phyloP scores from a whole-genome alignment of 2,888 invertebrate species.

The Protodeltote pygarga region DNA sequence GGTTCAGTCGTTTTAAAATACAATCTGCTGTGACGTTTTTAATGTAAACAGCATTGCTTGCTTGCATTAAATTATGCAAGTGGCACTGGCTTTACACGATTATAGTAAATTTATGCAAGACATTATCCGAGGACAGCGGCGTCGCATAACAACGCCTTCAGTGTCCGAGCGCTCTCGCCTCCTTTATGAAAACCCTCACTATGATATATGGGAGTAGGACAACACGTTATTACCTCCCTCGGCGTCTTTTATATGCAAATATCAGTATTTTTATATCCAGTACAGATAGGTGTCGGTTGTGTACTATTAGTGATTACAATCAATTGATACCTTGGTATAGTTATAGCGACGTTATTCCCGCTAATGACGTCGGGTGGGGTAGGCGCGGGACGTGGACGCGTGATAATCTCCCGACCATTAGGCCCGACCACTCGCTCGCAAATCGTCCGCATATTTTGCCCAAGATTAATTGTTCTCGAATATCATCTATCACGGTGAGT shows the following conservation, averaged over 20 bases:
- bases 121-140: constrained; percentile 82
- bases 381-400: constrained; percentile 70
- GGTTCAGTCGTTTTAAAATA: constrained; percentile 42
- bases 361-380: constrained; percentile 75
- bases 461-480: constrained; percentile 87
- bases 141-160: constrained; percentile 84
- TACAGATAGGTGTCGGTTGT: constrained; percentile 21
- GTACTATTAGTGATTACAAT: constrained; percentile 44
- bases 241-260: constrained; percentile 71
- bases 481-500: constrained; percentile 86
- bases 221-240: constrained; percentile 78
- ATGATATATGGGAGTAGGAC: constrained; percentile 79
- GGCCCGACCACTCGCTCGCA: constrained; percentile 85
- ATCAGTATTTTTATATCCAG: constrained; percentile 55
- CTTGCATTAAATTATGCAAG: constrained; percentile 79
- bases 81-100: constrained; percentile 80
- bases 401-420: constrained; percentile 85
- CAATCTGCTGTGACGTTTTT: constrained; percentile 57
- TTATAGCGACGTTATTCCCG: constrained; percentile 68
- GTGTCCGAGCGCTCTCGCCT: constrained; percentile 76
- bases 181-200: constrained; percentile 79
- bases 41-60: constrained; percentile 70
- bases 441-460: constrained; percentile 87
- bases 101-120: constrained; percentile 85
- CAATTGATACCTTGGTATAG: constrained; percentile 46